phyloP scores from a whole-genome alignment of 2,113 vertebrate species.

The Mungos mungo region DNA sequence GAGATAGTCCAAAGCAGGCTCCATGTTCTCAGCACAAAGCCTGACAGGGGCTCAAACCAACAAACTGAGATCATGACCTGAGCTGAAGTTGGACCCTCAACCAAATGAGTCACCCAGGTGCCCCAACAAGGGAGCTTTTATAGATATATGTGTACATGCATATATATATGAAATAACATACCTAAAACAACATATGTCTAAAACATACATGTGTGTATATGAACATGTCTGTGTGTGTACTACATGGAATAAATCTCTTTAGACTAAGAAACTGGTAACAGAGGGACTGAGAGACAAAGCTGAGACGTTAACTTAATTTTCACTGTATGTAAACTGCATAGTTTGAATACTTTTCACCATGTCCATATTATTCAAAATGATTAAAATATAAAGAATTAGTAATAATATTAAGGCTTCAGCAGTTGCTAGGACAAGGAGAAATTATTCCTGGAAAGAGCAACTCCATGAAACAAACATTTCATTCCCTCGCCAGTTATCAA shows the following conservation, averaged over 20 bases:
- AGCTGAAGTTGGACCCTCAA: no score
- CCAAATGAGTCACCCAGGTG: no score
- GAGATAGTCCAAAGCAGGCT: no score
- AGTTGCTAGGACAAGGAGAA: not conserved
- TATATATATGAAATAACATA: not conserved
- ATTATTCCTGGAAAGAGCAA: slow-evolving; percentile 11
- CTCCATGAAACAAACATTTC: not conserved
- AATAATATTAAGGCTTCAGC: not conserved
- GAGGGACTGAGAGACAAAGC: not conserved
- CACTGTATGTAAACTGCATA: not conserved
- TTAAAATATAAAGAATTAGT: slow-evolving; percentile 40
- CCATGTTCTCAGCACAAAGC: no score
- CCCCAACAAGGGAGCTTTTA: not conserved
- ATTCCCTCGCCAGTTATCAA: not conserved
- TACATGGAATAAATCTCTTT: slow-evolving; percentile 3
- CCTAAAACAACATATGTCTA: not conserved
- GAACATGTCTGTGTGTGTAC: not conserved
- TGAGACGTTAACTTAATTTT: slow-evolving; percentile 17
- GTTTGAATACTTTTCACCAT: slow-evolving; percentile 32
- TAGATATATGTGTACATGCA: not conserved
- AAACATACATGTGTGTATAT: not conserved
- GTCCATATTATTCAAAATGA: slow-evolving; percentile 2
- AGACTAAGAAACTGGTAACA: not conserved
- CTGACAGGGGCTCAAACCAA: no score
- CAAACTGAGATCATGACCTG: no score